Evolutionary conservation across 2,113 vertebrate genomes (phyloP).

Genomic region (Macaca mulatta): DNA sequence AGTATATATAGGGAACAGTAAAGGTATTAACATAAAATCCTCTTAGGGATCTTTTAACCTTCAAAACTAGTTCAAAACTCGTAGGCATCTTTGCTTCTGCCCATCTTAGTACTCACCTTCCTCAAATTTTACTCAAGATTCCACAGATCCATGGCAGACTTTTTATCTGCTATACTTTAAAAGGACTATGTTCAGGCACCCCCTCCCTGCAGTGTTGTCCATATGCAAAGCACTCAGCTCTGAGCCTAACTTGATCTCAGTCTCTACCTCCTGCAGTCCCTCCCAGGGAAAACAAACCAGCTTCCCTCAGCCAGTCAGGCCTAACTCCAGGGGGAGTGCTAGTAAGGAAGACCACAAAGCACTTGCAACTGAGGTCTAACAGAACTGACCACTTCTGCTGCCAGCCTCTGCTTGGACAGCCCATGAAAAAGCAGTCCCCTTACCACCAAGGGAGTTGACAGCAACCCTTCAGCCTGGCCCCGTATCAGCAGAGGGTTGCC

Average conservation of each 20-base stretch:
- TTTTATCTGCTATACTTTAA: not conserved
- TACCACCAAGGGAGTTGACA: not conserved
- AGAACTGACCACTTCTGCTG: not conserved
- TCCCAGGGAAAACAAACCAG: not conserved
- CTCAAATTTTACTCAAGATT: conserved; percentile 40
- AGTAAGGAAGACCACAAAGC: not conserved
- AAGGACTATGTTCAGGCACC: not conserved
- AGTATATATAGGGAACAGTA: not conserved
- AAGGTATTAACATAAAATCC: not conserved
- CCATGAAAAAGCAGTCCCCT: not conserved
- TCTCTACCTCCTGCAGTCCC: not conserved
- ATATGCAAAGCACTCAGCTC: not conserved
- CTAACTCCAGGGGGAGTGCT: not conserved
- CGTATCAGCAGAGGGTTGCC: not conserved
- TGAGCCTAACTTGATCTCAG: not conserved
- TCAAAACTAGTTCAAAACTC: not conserved
- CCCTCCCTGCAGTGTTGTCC: not conserved
- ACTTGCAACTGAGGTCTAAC: not conserved
- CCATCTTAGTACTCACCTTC: not conserved
- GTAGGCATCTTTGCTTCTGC: not conserved
- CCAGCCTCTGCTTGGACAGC: not conserved
- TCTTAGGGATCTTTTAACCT: not conserved
- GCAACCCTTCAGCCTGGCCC: not conserved
- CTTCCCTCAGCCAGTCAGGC: not conserved
- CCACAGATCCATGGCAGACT: not conserved